A percentile compares a stretch with the other conserved stretches of the same genome.
Evolutionary conservation across 2,797 vertebrate genomes (phyloP).

Genomic region (Amazonetta brasiliensis): DNA sequence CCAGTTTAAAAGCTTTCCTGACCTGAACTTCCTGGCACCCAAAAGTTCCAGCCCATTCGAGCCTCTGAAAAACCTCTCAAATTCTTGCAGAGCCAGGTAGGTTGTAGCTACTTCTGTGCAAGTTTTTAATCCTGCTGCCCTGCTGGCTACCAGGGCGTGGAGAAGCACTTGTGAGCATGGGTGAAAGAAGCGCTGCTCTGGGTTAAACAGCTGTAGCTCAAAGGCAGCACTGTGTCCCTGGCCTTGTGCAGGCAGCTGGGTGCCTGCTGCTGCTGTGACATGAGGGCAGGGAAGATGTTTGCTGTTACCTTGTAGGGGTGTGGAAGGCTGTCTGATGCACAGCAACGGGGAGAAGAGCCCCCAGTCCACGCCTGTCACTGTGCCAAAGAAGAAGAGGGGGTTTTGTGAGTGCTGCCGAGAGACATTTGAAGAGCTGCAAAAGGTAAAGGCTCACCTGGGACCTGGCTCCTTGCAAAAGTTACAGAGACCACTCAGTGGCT

Average conservation of each 20-base stretch:
- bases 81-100: slow-evolving; percentile 75
- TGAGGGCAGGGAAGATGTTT: not conserved
- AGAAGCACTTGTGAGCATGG: accelerated
- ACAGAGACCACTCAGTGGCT: accelerated
- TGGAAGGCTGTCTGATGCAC: not conserved
- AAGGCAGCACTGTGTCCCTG: not conserved
- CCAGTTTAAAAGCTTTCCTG: slow-evolving; percentile 86
- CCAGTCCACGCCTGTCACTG: accelerated
- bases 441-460: slow-evolving; percentile 71
- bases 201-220: not conserved
- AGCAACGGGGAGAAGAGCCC: not conserved
- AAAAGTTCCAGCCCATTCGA: slow-evolving; percentile 87
- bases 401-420: slow-evolving; percentile 90
- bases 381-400: slow-evolving; percentile 66
- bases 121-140: not conserved
- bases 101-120: not conserved
- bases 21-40: slow-evolving; percentile 79
- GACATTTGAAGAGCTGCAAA: slow-evolving; percentile 81
- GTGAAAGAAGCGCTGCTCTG: not conserved
- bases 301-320: slow-evolving; percentile 41
- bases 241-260: not conserved
- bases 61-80: slow-evolving; percentile 54
- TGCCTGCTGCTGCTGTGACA: not conserved
- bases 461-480: not conserved
- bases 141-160: not conserved